Evolutionary conservation across 2,113 vertebrate species (phyloP).

Genomic region (Petrocephalus zakoni): DNA sequence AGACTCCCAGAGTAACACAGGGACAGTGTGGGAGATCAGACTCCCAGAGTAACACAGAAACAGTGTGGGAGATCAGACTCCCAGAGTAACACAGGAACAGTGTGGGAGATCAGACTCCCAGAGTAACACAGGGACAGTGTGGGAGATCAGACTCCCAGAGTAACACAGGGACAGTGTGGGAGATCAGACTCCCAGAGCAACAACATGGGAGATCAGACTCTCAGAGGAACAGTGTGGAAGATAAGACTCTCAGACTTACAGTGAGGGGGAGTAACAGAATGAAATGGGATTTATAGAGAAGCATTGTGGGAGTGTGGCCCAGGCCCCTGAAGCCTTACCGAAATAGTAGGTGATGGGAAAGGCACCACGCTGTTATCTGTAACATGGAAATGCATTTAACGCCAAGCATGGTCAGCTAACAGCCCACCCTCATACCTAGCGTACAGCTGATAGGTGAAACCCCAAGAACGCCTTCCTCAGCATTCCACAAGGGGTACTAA

Average conservation of each 20-base stretch:
- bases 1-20: not conserved
- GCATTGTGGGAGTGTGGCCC: not conserved
- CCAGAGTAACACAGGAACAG: too few relatives aligned
- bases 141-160: too few relatives aligned
- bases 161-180: too few relatives aligned
- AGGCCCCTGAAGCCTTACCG: slow-evolving; percentile 21
- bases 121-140: too few relatives aligned
- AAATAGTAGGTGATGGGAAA: not conserved
- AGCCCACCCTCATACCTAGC: slow-evolving; percentile 20
- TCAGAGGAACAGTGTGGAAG: too few relatives aligned
- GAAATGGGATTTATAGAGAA: not conserved
- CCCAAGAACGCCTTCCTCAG: slow-evolving; percentile 36
- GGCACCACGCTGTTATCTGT: slow-evolving; percentile 40
- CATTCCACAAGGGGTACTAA: slow-evolving; percentile 44
- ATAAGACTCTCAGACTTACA: too few relatives aligned
- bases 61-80: too few relatives aligned
- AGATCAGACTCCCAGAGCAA: too few relatives aligned
- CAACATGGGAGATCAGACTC: too few relatives aligned
- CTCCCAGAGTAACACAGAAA: not conserved
- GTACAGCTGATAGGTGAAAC: slow-evolving; percentile 40
- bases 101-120: too few relatives aligned
- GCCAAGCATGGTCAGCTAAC: slow-evolving; percentile 40
- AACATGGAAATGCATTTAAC: slow-evolving; percentile 54
- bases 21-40: not conserved
- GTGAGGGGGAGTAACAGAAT: too few relatives aligned